Base-by-base conservation (phyloP, 2,888 invertebrate species). In the Hemaris fuciformis region DNA sequence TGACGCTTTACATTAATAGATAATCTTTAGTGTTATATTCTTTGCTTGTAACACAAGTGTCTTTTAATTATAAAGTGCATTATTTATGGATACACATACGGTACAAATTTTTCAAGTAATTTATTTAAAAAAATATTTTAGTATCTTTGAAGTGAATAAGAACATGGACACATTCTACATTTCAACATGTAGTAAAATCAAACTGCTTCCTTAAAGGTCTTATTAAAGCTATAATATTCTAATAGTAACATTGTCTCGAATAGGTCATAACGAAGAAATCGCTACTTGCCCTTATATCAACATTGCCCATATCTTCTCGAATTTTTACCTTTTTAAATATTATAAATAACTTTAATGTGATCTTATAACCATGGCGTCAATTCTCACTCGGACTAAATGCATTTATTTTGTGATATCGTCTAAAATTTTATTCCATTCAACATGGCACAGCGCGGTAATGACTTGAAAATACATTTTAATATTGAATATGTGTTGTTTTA, bases 391-490 rank as follows among this genome's bases (percentile, higher is more conserved):
- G 57, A 45, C 23, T 22, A 20, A 31, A 34, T 57, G 61, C 61
- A 61, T 61, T 61, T 61, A 61, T 46, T 42, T 43, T 62, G 59
- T 60, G 60, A 63, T 60, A 57, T 41, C 27, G 65, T 66, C 62
- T 67, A 59, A 62, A 63, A 62, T 72, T 69, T 60, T 66, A 71
- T 67, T 71, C 59, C 66, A 69, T 65, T 62, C n/a, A 69, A 70
- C 62, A 66, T 57, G 66, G 66, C 64, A 66, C 71, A 77, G 72
- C 80, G 80, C 81, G 75, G 79, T 77, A 83, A 89, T 91, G 91
- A 90, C 91, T 91, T 83, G 91, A 88, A 91, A 91, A 91, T 91
- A 91, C 89, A 90, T 87, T 77, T 80, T 79, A n/a, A 83, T 78
- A 83, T 80, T 81, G 74, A 74, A 74, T 80, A 85, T 84, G 88